Percentiles rank a stretch among this genome's conserved stretches.
Evolutionary conservation across 1,140 invertebrate genomes (phyloP).

Genomic region (Drosophila mojavensis): DNA sequence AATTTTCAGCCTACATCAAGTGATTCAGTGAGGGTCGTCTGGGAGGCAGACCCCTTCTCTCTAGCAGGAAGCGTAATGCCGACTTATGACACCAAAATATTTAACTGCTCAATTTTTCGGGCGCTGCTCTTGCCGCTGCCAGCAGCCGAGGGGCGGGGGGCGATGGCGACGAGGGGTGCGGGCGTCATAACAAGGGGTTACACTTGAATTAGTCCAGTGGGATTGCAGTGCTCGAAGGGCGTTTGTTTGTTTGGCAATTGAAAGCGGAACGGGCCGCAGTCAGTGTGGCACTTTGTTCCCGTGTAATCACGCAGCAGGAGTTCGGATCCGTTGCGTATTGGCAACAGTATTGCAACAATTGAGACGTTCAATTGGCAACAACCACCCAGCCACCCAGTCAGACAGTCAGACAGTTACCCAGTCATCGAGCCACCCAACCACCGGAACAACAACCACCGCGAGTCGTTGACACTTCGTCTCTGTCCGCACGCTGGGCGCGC

Average conservation of each 20-base stretch:
- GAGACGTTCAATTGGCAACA: conserved; percentile 79
- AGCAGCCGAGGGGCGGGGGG: neutral
- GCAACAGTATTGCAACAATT: conserved; percentile 65
- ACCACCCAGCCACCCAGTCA: conserved; percentile 44
- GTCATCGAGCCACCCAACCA: conserved; percentile 42
- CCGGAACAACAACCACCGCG: conserved; percentile 16
- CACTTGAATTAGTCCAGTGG: conserved; percentile 78
- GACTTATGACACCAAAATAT: conserved; percentile 84
- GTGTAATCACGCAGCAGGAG: conserved; percentile 69
- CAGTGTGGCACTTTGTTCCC: conserved; percentile 42
- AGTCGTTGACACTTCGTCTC: conserved; percentile 39
- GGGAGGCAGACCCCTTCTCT: neutral
- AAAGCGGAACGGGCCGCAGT: conserved; percentile 12
- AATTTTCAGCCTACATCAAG: conserved; percentile 17
- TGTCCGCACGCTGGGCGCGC: conserved; percentile 59
- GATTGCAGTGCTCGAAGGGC: conserved; percentile 31
- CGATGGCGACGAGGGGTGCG: neutral
- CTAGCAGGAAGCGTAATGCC: conserved; percentile 51
- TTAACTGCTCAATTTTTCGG: conserved; percentile 80
- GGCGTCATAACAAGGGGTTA: conserved; percentile 72
- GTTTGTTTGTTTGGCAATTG: conserved; percentile 48
- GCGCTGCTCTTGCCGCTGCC: conserved; percentile 55
- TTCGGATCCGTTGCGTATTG: conserved; percentile 27
- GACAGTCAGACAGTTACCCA: conserved; percentile 28
- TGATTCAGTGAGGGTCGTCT: neutral